Evolutionary conservation across 2,888 invertebrate genomes (phyloP), one percentile per base, ranked within the genome.

Genomic region (Athalia cordata): DNA sequence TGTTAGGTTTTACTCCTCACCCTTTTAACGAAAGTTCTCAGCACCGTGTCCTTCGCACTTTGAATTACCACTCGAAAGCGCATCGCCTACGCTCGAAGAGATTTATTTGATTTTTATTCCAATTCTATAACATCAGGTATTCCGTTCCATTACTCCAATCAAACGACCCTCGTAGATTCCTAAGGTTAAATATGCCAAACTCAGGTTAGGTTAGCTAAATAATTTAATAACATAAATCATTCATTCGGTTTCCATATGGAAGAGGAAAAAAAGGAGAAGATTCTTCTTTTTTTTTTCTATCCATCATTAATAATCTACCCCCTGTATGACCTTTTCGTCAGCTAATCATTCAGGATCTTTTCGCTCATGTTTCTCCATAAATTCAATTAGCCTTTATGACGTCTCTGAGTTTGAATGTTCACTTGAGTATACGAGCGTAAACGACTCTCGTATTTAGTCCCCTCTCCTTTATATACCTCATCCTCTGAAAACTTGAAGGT

Each of bases 21-120:
- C 29, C 29, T 29, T 29, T 29, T 55, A 11, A 55, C 55, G 55
- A 55, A 9, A n/a, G 11, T 52, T 55, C 29, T 43, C 8, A 8
- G 9, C n/a, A 11, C 29, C 43, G 5, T 11, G 13, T 52, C 68
- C 43, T 43, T 47, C 11, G 1, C 49, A 6, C 49, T n/a, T 3
- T 65, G 29, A 55, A 68, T 55, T 68, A 11, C 55, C 5, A 68
- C 68, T 68, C 29, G 29, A 55, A 43, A 68, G 50, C 55, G 5
- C 55, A 13, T 66, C 66, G 15, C 29, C 29, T 29, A 29, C 29
- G 29, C 29, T 0, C 29, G 0, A 29, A 50, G 29, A 68, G 68
- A 68, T 68, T 68, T 52, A 68, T 68, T 50, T 49, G 47, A 15
- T 47, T 29, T 55, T 50, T 55, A 68, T 55, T 68, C 29, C 11